phyloP scores from a whole-genome alignment of 2,797 vertebrate species.

The Rhinella marina region DNA sequence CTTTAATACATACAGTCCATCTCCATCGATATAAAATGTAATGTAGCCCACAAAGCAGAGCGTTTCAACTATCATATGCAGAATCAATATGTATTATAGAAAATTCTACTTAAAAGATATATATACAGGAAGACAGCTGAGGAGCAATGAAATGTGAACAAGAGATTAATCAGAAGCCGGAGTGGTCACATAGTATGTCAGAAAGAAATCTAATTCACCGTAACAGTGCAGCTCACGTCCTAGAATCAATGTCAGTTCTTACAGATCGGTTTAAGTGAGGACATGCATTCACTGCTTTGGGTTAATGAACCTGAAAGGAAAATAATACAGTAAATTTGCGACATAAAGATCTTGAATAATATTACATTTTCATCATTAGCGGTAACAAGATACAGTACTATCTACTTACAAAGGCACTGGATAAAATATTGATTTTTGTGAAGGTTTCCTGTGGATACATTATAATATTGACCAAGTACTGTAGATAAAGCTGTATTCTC shows the following conservation, averaged over 20 bases:
- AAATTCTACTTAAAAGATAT: background rate
- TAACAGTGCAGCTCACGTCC: conserved; percentile 12
- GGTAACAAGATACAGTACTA: conserved; percentile 43
- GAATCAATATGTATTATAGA: conserved; percentile 32
- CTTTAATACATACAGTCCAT: background rate
- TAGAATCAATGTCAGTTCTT: conserved; percentile 37
- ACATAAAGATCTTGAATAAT: conserved; percentile 38
- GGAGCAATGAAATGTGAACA: conserved; percentile 11
- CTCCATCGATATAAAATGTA: background rate
- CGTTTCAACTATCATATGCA: background rate
- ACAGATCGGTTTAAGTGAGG: conserved; percentile 4
- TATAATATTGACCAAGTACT: conserved; percentile 24
- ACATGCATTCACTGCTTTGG: background rate
- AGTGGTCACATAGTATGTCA: background rate
- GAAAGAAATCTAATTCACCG: conserved; percentile 11
- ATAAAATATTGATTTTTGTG: conserved; percentile 52
- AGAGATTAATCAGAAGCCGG: background rate
- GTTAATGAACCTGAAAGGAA: conserved; percentile 52
- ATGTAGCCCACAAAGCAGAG: background rate
- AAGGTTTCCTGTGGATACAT: conserved; percentile 37
- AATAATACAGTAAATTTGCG: conserved; percentile 30
- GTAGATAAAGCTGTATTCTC: background rate
- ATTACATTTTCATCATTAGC: conserved; percentile 48
- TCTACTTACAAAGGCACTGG: conserved; percentile 20
- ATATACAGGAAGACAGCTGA: background rate